Conservation (phyloP, 2,113 vertebrate genomes). For the Oncorhynchus keta region DNA sequence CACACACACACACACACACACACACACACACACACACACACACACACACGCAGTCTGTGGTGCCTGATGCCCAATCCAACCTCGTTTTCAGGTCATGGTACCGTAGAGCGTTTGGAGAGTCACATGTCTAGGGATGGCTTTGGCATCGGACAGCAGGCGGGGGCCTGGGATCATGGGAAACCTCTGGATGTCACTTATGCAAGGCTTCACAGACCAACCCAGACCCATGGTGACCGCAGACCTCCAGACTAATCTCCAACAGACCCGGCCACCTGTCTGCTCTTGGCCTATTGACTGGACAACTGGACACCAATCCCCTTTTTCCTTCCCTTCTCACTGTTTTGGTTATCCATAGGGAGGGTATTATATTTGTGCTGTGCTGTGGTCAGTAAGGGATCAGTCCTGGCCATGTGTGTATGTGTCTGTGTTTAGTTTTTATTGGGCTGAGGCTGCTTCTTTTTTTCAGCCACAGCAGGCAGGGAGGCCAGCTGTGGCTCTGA, state of each 20-base stretch:
- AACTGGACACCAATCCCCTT: background rate
- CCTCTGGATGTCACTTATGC: background rate
- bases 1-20: background rate
- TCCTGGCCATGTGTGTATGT: slow-evolving; percentile 12
- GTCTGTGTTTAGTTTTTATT: no score
- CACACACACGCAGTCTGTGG: background rate
- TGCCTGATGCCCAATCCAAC: slow-evolving; percentile 17
- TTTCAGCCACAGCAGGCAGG: background rate
- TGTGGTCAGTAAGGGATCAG: slow-evolving; percentile 18
- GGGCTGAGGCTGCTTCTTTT: background rate
- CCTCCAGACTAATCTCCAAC: background rate
- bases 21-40: background rate
- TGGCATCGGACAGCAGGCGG: background rate
- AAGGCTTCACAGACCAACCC: background rate
- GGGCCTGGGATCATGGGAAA: background rate
- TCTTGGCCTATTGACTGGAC: background rate
- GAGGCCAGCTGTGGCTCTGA: slow-evolving; percentile 28
- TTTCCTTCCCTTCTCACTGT: background rate
- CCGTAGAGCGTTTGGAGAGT: slow-evolving; percentile 11
- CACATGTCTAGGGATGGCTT: slow-evolving; percentile 4
- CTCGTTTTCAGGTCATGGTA: slow-evolving; percentile 24
- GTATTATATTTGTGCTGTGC: background rate
- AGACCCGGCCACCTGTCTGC: background rate
- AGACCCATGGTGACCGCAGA: no score
- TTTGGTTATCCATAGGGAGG: background rate